Evolutionary conservation across 2,888 invertebrate species (phyloP).

Genomic region (Xestia xanthographa): DNA sequence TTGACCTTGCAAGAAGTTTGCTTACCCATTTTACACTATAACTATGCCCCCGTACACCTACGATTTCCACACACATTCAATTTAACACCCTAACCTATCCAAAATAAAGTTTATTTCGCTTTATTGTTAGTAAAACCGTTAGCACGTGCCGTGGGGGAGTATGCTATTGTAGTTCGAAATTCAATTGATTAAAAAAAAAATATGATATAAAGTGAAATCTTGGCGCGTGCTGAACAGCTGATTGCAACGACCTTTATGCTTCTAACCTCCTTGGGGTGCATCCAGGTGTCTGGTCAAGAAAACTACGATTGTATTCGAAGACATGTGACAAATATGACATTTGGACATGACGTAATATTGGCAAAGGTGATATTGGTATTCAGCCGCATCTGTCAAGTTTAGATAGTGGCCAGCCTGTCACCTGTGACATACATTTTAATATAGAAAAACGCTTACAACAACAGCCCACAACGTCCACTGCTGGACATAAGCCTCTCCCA

Average conservation of each 20-base stretch:
- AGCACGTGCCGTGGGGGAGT: constrained; percentile 65
- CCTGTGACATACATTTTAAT: background rate
- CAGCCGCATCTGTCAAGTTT: constrained; percentile 15
- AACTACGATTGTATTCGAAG: constrained; percentile 5
- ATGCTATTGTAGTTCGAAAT: constrained; percentile 46
- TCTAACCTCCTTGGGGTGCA: constrained; percentile 37
- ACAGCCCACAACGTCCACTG: too few species aligned
- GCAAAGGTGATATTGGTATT: constrained; percentile 9
- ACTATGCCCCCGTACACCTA: constrained; percentile 28
- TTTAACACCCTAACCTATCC: constrained; percentile 1
- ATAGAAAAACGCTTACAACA: background rate
- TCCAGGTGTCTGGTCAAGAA: constrained; percentile 55
- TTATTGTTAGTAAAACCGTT: constrained; percentile 42
- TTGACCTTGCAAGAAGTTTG: constrained; percentile 62
- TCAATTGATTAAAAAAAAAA: constrained; percentile 53
- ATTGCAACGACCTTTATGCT: constrained; percentile 49
- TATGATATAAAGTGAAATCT: constrained; percentile 60
- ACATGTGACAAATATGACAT: background rate
- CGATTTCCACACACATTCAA: background rate
- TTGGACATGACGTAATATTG: background rate
- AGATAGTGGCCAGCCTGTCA: background rate
- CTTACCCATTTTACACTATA: constrained; percentile 47
- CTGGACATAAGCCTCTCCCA: too few species aligned
- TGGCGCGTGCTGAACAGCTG: constrained; percentile 65
- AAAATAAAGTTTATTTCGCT: constrained; percentile 20